phyloP scores from a whole-genome alignment of 2,888 invertebrate species.

The Margaritifera margaritifera region DNA sequence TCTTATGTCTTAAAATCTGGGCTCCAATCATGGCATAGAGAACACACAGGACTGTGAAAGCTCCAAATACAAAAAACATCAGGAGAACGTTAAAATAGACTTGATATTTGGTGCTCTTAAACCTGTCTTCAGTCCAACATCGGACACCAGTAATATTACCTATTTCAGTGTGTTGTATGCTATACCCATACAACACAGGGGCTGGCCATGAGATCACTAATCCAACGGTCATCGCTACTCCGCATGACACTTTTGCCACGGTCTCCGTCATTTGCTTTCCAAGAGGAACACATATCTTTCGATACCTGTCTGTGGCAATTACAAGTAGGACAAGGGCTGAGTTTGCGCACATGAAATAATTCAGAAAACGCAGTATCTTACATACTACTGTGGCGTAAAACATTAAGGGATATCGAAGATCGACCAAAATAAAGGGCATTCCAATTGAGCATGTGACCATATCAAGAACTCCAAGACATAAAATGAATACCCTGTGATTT shows the following conservation, averaged over 20 bases:
- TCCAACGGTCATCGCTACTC: constrained; percentile 18
- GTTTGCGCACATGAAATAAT: constrained; percentile 28
- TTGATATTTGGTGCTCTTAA: constrained; percentile 35
- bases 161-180: constrained; percentile 33
- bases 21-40: constrained; percentile 42
- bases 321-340: constrained; percentile 27
- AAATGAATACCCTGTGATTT: constrained; percentile 36
- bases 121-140: constrained; percentile 44
- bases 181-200: constrained; percentile 46
- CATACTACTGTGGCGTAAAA: constrained; percentile 27
- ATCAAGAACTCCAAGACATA: constrained; percentile 31
- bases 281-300: constrained; percentile 52
- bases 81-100: constrained; percentile 43
- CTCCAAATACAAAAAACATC: constrained; percentile 35
- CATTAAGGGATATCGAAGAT: constrained; percentile 31
- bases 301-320: constrained; percentile 44
- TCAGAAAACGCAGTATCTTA: constrained; percentile 34
- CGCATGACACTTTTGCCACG: constrained; percentile 30
- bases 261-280: constrained; percentile 40
- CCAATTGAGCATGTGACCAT: constrained; percentile 32
- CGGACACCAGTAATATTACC: constrained; percentile 38
- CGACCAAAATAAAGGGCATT: constrained; percentile 42
- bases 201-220: constrained; percentile 45
- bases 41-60: constrained; percentile 30
- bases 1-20: constrained; percentile 19